A percentile compares a stretch with the other conserved stretches of the same genome.
Conservation (phyloP, 2,888 invertebrate genomes). For the Frankliniella fusca region DNA sequence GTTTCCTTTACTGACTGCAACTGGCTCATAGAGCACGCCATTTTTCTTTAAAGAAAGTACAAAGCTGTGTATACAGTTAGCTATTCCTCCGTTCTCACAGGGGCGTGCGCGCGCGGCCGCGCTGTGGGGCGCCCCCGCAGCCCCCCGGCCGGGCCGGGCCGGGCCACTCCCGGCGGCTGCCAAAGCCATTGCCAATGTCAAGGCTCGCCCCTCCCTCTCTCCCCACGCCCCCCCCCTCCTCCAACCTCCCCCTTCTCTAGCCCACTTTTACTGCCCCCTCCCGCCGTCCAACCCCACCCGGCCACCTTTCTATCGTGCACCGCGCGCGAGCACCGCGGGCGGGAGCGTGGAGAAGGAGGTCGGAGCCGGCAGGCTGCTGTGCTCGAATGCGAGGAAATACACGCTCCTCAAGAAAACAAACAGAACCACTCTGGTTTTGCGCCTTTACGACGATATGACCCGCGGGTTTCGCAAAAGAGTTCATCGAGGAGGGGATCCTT, state of each 20-base stretch:
- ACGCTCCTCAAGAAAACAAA: too few species aligned
- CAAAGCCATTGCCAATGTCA: slow-evolving; percentile 26
- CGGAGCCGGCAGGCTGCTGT: neutral
- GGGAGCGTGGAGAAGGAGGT: neutral
- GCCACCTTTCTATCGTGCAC: neutral
- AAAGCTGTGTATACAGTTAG: neutral
- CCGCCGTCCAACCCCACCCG: neutral
- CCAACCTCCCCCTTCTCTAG: neutral
- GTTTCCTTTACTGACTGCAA: too few species aligned
- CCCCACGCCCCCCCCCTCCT: neutral
- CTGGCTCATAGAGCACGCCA: too few species aligned
- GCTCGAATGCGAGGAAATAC: too few species aligned
- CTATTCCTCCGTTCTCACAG: too few species aligned
- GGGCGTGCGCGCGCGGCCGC: too few species aligned
- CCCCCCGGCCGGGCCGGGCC: too few species aligned
- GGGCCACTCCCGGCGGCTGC: neutral
- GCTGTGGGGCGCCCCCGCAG: too few species aligned
- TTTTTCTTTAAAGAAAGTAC: neutral
- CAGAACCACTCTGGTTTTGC: too few species aligned
- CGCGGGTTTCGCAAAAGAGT: too few species aligned
- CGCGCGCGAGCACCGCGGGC: neutral
- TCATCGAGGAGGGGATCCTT: too few species aligned
- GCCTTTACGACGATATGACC: too few species aligned
- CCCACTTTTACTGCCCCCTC: slow-evolving; percentile 17
- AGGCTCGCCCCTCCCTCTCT: neutral